Conservation (phyloP, 2,888 invertebrate species). For the Diarsia mendica region DNA sequence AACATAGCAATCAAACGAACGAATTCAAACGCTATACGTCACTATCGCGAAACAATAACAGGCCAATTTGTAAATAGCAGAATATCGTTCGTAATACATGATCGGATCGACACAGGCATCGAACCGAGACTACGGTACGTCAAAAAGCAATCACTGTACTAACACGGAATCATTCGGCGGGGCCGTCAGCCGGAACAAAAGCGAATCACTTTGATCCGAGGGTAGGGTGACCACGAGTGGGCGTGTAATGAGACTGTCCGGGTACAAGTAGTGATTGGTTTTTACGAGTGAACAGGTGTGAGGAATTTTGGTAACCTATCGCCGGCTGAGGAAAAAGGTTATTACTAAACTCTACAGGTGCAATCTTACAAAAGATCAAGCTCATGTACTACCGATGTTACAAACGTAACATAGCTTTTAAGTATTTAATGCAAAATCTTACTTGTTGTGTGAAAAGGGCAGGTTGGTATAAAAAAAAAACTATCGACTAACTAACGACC, state of each 20-base stretch:
- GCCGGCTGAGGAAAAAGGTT: background rate
- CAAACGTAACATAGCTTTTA: background rate
- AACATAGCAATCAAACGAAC: constrained; percentile 46
- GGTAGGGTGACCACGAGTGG: constrained; percentile 66
- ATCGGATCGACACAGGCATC: constrained; percentile 67
- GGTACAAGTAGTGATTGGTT: constrained; percentile 36
- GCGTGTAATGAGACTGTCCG: constrained; percentile 54
- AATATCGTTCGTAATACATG: constrained; percentile 65
- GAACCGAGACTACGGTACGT: constrained; percentile 74
- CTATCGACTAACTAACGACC: no score
- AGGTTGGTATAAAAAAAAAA: background rate
- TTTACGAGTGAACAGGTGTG: constrained; percentile 43
- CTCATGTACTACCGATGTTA: constrained; percentile 5
- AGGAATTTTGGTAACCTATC: constrained; percentile 37
- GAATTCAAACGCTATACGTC: constrained; percentile 54
- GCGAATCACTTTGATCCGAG: constrained; percentile 85
- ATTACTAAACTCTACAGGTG: constrained; percentile 20
- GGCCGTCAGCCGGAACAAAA: constrained; percentile 84
- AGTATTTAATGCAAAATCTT: background rate
- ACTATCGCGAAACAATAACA: constrained; percentile 67
- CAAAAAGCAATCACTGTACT: constrained; percentile 85
- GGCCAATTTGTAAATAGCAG: constrained; percentile 66
- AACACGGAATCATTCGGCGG: constrained; percentile 82
- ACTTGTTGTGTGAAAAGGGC: background rate
- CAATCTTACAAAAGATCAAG: background rate